Percentiles rank a stretch among this genome's conserved stretches.
phyloP scores from a whole-genome alignment of 2,888 invertebrate genomes.

The Mechanitis mazaeus region DNA sequence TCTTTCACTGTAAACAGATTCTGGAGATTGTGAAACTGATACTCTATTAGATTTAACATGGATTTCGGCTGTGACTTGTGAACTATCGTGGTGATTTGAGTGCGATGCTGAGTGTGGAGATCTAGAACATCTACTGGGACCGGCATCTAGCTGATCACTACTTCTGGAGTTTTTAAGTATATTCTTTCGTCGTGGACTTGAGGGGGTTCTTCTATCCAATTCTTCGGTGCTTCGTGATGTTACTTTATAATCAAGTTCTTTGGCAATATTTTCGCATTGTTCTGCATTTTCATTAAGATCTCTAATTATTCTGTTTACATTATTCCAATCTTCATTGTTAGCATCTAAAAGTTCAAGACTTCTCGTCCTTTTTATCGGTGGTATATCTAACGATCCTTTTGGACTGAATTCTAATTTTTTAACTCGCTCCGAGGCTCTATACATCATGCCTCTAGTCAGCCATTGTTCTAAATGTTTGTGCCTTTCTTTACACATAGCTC shows the following conservation, averaged over 20 bases:
- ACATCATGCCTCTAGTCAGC: slow-evolving; percentile 79
- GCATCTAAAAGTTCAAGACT: slow-evolving; percentile 82
- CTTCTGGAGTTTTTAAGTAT: slow-evolving; percentile 61
- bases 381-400: slow-evolving; percentile 72
- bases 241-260: slow-evolving; percentile 60
- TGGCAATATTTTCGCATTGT: slow-evolving; percentile 58
- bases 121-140: slow-evolving; percentile 51
- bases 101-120: slow-evolving; percentile 42
- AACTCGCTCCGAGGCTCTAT: slow-evolving; percentile 74
- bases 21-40: slow-evolving; percentile 61
- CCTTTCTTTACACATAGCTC: slow-evolving; percentile 78
- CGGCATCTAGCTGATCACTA: slow-evolving; percentile 63
- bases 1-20: slow-evolving; percentile 51
- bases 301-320: slow-evolving; percentile 56
- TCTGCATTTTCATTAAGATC: slow-evolving; percentile 60
- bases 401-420: slow-evolving; percentile 68
- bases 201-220: slow-evolving; percentile 54
- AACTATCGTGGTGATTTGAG: slow-evolving; percentile 39
- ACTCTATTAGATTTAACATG: slow-evolving; percentile 64
- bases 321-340: slow-evolving; percentile 63
- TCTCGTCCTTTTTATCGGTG: slow-evolving; percentile 80
- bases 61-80: slow-evolving; percentile 67
- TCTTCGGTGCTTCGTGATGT: slow-evolving; percentile 75
- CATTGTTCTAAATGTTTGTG: slow-evolving; percentile 83
- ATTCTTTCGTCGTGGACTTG: slow-evolving; percentile 52